These are phyloP conservation scores for Galeopsomyia nigrocyanea DNA, from an alignment of 2,888 invertebrate genomes.

Conservation along the genomic window DNA sequence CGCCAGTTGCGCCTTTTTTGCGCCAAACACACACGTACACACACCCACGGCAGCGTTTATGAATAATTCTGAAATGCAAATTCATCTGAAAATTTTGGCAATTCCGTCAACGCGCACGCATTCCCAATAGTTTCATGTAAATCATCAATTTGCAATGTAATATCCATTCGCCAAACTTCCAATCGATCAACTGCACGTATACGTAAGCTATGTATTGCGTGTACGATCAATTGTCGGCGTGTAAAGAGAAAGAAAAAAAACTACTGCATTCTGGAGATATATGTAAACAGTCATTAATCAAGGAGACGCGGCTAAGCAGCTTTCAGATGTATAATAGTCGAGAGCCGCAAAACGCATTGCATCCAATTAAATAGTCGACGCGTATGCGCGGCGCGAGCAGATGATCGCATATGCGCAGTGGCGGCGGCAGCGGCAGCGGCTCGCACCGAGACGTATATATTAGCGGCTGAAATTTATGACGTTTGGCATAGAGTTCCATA, in stretches of 20 bases:
- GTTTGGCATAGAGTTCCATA: constrained; percentile 15
- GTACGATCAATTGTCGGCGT: not conserved
- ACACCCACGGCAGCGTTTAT: no score
- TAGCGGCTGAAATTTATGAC: constrained; percentile 22
- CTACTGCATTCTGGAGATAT: not conserved
- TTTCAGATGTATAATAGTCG: not conserved
- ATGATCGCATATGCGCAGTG: not conserved
- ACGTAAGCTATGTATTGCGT: no score
- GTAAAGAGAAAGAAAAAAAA: not conserved
- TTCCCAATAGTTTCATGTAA: no score
- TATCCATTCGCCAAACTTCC: no score
- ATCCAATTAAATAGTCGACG: constrained; percentile 10
- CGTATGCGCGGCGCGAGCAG: not conserved
- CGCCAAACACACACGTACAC: no score
- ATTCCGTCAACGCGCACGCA: no score
- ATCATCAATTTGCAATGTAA: no score
- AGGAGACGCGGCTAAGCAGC: not conserved
- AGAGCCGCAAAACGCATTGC: constrained; percentile 12
- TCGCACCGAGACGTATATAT: not conserved
- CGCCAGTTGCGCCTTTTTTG: no score
- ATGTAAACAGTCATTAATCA: constrained; percentile 2
- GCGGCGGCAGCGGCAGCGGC: no score
- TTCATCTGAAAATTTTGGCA: no score
- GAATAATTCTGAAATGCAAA: no score
- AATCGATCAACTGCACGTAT: no score